A percentile compares a stretch with the other conserved stretches of the same genome.
Evolutionary conservation across 1,140 invertebrate species (phyloP).

Genomic region (Eumaeus atala): DNA sequence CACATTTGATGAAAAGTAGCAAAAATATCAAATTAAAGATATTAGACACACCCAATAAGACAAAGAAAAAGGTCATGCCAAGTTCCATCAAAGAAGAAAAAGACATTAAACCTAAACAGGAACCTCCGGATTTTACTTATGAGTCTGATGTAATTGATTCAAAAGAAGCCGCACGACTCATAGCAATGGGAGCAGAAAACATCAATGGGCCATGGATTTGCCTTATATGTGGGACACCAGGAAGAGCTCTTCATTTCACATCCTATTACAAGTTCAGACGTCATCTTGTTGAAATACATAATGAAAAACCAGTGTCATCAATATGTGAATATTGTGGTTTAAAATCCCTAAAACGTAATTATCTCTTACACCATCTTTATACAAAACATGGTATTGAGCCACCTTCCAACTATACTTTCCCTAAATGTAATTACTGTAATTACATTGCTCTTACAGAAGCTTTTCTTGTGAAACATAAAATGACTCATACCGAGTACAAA

Average conservation of each 20-base stretch:
- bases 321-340: conserved; percentile 91
- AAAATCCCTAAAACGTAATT: conserved; percentile 82
- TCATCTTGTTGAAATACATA: conserved; percentile 87
- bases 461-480: conserved; percentile 79
- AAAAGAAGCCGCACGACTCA: conserved; percentile 63
- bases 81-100: conserved; percentile 33
- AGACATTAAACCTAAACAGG: conserved; percentile 35
- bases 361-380: conserved; percentile 86
- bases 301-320: conserved; percentile 84
- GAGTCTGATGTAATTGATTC: conserved; percentile 64
- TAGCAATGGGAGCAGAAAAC: conserved; percentile 75
- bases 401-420: conserved; percentile 80
- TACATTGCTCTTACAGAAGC: conserved; percentile 83
- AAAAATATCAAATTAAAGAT: conserved; percentile 92
- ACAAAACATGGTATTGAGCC: conserved; percentile 86
- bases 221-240: conserved; percentile 78
- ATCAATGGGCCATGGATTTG: conserved; percentile 80
- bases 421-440: conserved; percentile 85
- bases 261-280: conserved; percentile 85
- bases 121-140: conserved; percentile 54
- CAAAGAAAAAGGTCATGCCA: conserved; percentile 33
- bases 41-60: conserved; percentile 66
- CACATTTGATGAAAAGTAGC: conserved; percentile 88
- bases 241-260: conserved; percentile 80
- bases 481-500: conserved; percentile 68